Conservation (phyloP, 2,797 vertebrate species). For the Poeciliopsis paucimaculata region DNA sequence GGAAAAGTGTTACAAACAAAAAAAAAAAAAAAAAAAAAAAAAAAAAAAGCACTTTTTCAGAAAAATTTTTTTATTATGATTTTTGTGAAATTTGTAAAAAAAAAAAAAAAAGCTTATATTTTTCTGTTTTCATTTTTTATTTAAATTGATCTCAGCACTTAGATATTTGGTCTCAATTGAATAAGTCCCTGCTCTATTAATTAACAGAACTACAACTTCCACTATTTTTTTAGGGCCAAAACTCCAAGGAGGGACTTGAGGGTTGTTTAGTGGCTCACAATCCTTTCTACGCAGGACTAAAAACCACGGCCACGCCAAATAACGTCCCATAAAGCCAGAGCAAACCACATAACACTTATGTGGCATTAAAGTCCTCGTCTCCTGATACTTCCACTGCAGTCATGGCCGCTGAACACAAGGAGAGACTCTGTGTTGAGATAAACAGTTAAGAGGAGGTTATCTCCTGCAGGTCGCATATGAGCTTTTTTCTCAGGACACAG, state of each 20-base stretch:
- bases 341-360: constrained; percentile 6
- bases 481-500: not conserved
- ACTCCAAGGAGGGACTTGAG: not conserved
- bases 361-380: constrained; percentile 1
- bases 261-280: not conserved
- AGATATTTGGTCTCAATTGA: not conserved
- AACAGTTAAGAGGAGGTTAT: not conserved
- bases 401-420: not conserved
- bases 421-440: not conserved
- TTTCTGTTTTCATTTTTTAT: not conserved
- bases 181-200: not conserved
- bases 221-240: constrained; percentile 1
- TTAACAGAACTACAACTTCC: not conserved
- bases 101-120: not conserved
- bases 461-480: not conserved
- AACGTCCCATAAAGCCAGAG: not conserved
- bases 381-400: not conserved
- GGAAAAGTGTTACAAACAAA: too few species aligned
- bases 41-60: not conserved
- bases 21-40: accelerated
- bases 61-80: not conserved
- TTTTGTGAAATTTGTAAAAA: not conserved
- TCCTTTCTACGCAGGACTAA: not conserved
- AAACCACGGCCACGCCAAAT: not conserved
- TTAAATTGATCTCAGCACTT: not conserved